Conservation (phyloP, 2,888 invertebrate genomes). For the Dysmachus trigonus region DNA sequence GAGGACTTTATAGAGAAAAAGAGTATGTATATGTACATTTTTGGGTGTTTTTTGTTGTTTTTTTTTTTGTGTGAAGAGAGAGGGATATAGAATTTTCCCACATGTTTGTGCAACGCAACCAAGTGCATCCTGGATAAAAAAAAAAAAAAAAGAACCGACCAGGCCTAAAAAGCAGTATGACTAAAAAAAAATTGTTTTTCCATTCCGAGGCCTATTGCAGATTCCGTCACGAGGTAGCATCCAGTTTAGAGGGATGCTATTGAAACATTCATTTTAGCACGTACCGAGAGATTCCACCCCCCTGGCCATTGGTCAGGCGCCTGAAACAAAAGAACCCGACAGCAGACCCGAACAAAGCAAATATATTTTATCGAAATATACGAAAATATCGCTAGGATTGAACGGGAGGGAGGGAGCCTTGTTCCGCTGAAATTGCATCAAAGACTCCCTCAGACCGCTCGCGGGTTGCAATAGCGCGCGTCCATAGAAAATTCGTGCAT, state of each 20-base stretch:
- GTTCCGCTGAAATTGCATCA: conserved; percentile 27
- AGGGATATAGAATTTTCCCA: not conserved
- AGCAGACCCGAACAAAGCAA: conserved; percentile 15
- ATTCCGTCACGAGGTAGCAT: not conserved
- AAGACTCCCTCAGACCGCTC: conserved; percentile 14
- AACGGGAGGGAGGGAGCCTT: not conserved
- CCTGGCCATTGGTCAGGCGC: not conserved
- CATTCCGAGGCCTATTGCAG: not conserved
- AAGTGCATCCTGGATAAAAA: not conserved
- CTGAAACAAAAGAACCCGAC: conserved; percentile 11
- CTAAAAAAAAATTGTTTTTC: not conserved
- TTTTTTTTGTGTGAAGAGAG: not conserved
- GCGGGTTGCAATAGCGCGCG: conserved; percentile 3
- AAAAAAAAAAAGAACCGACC: not conserved
- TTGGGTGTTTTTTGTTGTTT: not conserved
- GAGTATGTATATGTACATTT: not conserved
- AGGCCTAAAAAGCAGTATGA: not conserved
- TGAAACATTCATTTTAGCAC: conserved; percentile 31
- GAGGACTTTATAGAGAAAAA: not conserved
- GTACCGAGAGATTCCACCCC: not conserved
- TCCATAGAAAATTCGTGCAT: conserved; percentile 28
- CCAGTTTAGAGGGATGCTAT: conserved; percentile 17
- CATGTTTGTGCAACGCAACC: not conserved
- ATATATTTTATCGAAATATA: conserved; percentile 31
- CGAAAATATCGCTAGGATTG: not conserved